Evolutionary conservation across 1,140 invertebrate genomes (phyloP), one percentile per base, ranked within the genome.

Genomic region (Kradibia gibbosae): DNA sequence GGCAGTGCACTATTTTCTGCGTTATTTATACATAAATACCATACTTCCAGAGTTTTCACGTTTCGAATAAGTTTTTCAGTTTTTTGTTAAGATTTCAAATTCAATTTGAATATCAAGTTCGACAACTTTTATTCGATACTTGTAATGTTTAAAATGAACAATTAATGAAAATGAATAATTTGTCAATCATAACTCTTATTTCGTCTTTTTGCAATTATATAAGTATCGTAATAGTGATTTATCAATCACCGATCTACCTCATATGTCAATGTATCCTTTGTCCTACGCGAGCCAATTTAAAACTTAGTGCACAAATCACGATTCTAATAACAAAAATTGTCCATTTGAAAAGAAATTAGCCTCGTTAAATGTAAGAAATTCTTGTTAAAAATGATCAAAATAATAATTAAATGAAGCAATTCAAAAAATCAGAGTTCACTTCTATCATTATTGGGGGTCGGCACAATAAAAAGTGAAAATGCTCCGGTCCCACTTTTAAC

Each of bases 381-480:
- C 11, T 28, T 3, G 31, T 34, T 17, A 34, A 67, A 65, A 39
- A 39, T 39, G 17, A 1, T 2, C 20, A 39, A 39, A 67, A 67
- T 22, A 67, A 39, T 67, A 39, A 67, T 13, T 34, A 39, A 67
- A 39, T 22, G 62, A 67, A 39, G 15, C 62, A 39, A 67, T 67
- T n/a, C 34, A 39, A 22, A 39, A 39, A 22, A 39, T 5, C 34
- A 28, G 39, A 1, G 62, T 65, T 1, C 60, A 34, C 25, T 4
- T 67, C 34, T 22, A 7, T 1, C 5, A 2, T 62, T 13, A 10
- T 15, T 36, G 62, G n/a, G 34, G 62, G n/a, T 55, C n/a, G 15
- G 28, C 39, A 78, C 34, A 53, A 71, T 71, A 71, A 78, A 78
- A 78, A 78, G 48, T 78, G 76, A 78, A 78, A 78, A 50, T 55